Evolutionary conservation across 2,113 vertebrate genomes (phyloP).

Genomic region (Podarcis cretensis): DNA sequence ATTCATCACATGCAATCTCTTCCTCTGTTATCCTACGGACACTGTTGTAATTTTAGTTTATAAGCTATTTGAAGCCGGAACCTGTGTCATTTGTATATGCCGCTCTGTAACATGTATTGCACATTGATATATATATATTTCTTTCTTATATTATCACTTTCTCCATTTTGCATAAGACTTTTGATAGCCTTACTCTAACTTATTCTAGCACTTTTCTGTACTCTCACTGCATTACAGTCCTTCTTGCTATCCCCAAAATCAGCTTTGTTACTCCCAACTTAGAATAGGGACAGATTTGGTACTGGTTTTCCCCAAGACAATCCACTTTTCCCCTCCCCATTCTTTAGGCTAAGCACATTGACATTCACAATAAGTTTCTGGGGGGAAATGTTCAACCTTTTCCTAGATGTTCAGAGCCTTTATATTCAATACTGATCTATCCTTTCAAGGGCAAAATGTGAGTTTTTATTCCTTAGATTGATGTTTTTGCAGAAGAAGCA

Average conservation of each 20-base stretch:
- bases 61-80: neutral
- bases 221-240: neutral
- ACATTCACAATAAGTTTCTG: conserved; percentile 25
- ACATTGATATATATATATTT: neutral
- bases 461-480: conserved; percentile 34
- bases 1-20: neutral
- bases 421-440: conserved; percentile 49
- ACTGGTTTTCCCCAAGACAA: neutral
- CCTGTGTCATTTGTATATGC: neutral
- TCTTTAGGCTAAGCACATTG: conserved; percentile 30
- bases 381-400: conserved; percentile 34
- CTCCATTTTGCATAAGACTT: neutral
- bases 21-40: neutral
- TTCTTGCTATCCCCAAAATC: neutral
- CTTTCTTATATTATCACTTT: neutral
- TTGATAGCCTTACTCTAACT: neutral
- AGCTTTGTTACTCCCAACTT: neutral
- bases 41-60: neutral
- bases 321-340: neutral
- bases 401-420: conserved; percentile 29
- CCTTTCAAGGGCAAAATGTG: conserved; percentile 56
- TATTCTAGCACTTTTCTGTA: neutral
- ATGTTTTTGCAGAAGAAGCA: conserved; percentile 46
- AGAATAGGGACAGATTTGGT: neutral
- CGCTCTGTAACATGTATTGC: neutral